Evolutionary conservation across 2,888 invertebrate species (phyloP), one percentile per base, ranked within the genome.

Genomic region (Microplitis manilae): DNA sequence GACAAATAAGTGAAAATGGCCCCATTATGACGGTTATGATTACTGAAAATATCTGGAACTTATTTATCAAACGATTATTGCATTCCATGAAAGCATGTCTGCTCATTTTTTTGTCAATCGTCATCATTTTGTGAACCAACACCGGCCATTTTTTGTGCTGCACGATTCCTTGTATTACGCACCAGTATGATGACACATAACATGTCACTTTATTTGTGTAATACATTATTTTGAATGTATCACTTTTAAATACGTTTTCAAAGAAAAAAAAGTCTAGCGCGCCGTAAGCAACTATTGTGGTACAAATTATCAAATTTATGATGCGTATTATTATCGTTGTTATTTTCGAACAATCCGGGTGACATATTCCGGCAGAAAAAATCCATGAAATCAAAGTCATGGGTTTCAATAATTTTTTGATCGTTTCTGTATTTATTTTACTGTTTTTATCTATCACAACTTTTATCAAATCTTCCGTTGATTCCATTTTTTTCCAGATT

Each of bases 181-280:
- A 87, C 60, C 87, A 87, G 38, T 86, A 87, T 1, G 86, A 83
- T 0, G 87, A 82, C 1, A 87, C 59, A 67, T 86, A 86, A 59
- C 83, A 83, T 4, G 84, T 78, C 0, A 81, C 83, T 71, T 87
- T 86, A 81, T 86, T 87, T 79, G 81, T 83, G 78, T 82, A 86
- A 61, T 87, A 87, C 84, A 87, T 87, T 30, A 87, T 87, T 71
- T 85, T 85, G 79, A 83, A 87, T 9, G 86, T 83, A 60, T 87
- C 82, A 65, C 86, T 86, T 73, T 82, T 84, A 74, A 87, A 85
- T 15, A 83, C 79, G 20, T 75, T 81, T 7, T 83, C 82, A 59
- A 87, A 85, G 0, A 84, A 84, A n/a, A 84, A 83, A 68, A 86
- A 86, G 50, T 87, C 87, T 20, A 84, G 84, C 9, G 82, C 84